Percentiles rank a stretch among this genome's conserved stretches.
These are phyloP conservation scores for Phanerotoma sp. DNA, from an alignment of 2,888 invertebrate genomes.

Conservation along the genomic window DNA sequence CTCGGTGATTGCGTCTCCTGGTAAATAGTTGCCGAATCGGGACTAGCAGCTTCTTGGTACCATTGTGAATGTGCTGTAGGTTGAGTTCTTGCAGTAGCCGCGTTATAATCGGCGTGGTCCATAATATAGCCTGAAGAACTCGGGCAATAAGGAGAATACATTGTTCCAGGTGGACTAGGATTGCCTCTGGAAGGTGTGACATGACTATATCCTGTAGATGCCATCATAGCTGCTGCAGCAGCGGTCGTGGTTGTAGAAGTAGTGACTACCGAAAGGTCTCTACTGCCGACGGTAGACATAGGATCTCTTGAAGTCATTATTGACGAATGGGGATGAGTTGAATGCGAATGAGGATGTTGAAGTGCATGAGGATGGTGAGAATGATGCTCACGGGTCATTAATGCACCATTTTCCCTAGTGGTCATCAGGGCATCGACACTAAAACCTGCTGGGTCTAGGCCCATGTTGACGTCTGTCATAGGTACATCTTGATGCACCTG, in stretches of 20 bases:
- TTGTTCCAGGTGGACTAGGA: conserved; percentile 47
- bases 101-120: conserved; percentile 54
- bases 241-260: conserved; percentile 46
- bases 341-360: conserved; percentile 44
- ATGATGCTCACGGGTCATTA: conserved; percentile 35
- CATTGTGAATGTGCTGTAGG: conserved; percentile 51
- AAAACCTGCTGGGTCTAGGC: conserved; percentile 59
- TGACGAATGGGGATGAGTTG: conserved; percentile 39
- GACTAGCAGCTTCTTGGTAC: conserved; percentile 55
- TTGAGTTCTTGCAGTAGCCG: conserved; percentile 45
- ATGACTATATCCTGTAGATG: conserved; percentile 50
- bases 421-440: conserved; percentile 68
- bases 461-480: conserved; percentile 52
- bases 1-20: conserved; percentile 55
- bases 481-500: conserved; percentile 45
- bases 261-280: conserved; percentile 27
- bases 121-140: conserved; percentile 48
- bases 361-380: conserved; percentile 39
- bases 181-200: conserved; percentile 48
- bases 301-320: conserved; percentile 41
- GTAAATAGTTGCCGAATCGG: conserved; percentile 52
- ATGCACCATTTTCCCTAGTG: conserved; percentile 48
- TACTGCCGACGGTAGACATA: conserved; percentile 28
- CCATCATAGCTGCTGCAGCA: conserved; percentile 53
- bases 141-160: conserved; percentile 53